Evolutionary conservation across 2,797 vertebrate species (phyloP), one percentile per base, ranked within the genome.

Genomic region (Anabacerthia variegaticeps): DNA sequence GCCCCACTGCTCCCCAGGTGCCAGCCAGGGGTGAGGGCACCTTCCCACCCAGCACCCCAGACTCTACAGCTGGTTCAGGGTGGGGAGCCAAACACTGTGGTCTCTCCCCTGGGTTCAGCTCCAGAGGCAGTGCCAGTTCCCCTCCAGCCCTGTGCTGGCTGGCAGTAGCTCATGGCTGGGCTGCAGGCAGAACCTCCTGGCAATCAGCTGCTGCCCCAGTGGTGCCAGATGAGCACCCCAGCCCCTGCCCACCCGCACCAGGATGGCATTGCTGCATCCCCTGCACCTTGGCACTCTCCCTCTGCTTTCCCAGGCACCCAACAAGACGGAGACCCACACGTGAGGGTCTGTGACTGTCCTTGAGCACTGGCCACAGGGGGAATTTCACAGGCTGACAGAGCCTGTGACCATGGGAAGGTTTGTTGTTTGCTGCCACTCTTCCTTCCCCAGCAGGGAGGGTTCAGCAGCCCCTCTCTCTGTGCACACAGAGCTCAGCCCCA

Each of bases 281-380:
- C 72, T 18, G 28, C 7, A 3, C 34, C 39, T 2, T 6, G 4
- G 16, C 0, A 0, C 46, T 69, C 23, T n/a, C 24, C 10, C 34
- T 66, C 12, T 9, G 28, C 55, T 71, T 37, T 22, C n/a, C 43
- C 77, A 34, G 51, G 3, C 30, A 5, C 55, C 30, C 62, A 7
- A 4, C 6, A 16, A 21, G 62, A 23, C 8, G 0, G 0, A 71
- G 69, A 37, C 34, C 46, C 55, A 3, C 15, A 0, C 0, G 1
- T 0, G 3, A n/a, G 44, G 65, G 28, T 26, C 55, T 26, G 49
- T 1, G 10, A 15, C 52, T 79, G 21, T 3, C 37, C 30, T 37
- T 21, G 36, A 14, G 2, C 20, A 8, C 24, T 3, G 9, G 23
- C 43, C 32, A 7, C 3, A 1, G 14, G 5, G 14, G 41, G 28